A percentile compares a stretch with the other conserved stretches of the same genome.
Evolutionary conservation across 2,113 vertebrate species (phyloP).

Genomic region (Bettongia penicillata): DNA sequence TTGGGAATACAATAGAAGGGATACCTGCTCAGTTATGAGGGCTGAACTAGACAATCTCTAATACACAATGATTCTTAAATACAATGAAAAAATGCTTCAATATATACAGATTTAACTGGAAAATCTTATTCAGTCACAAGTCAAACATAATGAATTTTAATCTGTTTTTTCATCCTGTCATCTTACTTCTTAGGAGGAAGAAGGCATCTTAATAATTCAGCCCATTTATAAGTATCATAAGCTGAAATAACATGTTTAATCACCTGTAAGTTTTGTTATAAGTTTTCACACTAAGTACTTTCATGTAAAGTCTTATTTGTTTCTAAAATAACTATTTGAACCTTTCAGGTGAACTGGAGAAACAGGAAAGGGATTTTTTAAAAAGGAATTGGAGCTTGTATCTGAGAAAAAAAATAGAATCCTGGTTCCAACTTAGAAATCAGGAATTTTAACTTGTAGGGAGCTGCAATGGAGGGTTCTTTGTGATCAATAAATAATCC

Average conservation of each 20-base stretch:
- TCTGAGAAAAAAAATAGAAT: neutral
- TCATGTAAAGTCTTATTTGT: neutral
- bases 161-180: neutral
- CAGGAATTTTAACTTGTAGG: neutral
- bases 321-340: constrained; percentile 3
- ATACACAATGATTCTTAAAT: neutral
- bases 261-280: neutral
- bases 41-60: neutral
- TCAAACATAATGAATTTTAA: neutral
- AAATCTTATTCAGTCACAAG: neutral
- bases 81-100: neutral
- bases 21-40: neutral
- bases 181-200: neutral
- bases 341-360: neutral
- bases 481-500: neutral
- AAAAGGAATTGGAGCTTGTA: neutral
- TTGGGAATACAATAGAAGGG: neutral
- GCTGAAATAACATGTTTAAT: constrained; percentile 8
- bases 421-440: neutral
- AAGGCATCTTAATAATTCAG: neutral
- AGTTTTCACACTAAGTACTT: neutral
- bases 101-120: neutral
- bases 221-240: neutral
- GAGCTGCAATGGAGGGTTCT: neutral
- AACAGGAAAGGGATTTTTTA: neutral